A percentile compares a stretch with the other conserved stretches of the same genome.
Evolutionary conservation across 1,140 invertebrate genomes (phyloP).

Genomic region (Helicorthomorpha holstii): DNA sequence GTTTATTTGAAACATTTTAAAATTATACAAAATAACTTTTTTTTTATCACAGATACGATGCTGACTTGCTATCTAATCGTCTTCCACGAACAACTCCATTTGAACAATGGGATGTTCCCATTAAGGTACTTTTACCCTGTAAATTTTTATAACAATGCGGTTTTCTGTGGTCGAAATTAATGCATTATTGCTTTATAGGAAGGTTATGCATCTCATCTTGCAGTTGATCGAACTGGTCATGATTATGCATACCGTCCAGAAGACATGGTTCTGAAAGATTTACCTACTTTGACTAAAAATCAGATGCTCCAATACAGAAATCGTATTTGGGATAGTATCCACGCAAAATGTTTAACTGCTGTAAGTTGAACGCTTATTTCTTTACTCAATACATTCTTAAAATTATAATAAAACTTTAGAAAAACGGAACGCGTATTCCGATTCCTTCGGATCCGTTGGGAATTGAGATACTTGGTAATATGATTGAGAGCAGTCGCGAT

Average conservation of each 20-base stretch:
- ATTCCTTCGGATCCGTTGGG: constrained; percentile 12
- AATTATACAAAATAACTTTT: background rate
- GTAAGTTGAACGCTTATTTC: constrained; percentile 10
- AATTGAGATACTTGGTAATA: constrained; percentile 16
- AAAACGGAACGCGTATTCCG: constrained; percentile 1
- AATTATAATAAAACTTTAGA: background rate
- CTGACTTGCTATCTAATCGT: constrained; percentile 9
- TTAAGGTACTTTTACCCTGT: too few species aligned
- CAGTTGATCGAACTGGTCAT: constrained; percentile 41
- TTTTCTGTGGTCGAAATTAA: background rate
- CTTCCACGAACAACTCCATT: constrained; percentile 10
- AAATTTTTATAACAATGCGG: too few species aligned
- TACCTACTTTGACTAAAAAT: constrained; percentile 23
- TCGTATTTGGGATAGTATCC: constrained; percentile 52
- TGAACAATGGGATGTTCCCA: constrained; percentile 10
- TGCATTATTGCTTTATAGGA: constrained; percentile 17
- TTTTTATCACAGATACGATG: constrained; percentile 11
- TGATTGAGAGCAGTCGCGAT: constrained; percentile 16
- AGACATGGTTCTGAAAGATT: constrained; percentile 26
- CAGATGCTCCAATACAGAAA: constrained; percentile 44
- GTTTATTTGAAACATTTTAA: background rate
- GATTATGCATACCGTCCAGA: constrained; percentile 39
- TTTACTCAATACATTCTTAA: background rate
- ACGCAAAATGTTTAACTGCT: constrained; percentile 36
- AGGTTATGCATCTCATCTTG: constrained; percentile 39